Base-by-base conservation (phyloP, 2,888 invertebrate genomes). In the Hypselothyrea guttata region DNA sequence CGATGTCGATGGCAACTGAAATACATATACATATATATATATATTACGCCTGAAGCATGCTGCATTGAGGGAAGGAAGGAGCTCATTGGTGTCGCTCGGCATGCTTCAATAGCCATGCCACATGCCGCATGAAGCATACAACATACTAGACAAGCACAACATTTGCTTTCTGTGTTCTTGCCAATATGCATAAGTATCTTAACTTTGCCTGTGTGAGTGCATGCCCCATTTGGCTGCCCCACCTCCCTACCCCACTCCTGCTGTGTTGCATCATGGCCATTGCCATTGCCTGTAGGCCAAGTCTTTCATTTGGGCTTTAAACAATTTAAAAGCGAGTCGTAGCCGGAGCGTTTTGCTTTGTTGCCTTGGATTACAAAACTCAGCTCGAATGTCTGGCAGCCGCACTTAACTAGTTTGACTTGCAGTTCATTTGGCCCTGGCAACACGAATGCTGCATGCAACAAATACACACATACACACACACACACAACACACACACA, bases 371-470 rank as follows among this genome's bases (percentile, higher is more conserved):
- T 61, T 69, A 69, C 70, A 69, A 51, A 56, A 22, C 42, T 47
- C 7, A 55, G 42, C 42, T 46, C 41, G 49, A 62, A 53, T 56
- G 53, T 68, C 51, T 63, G 64, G 52, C 71, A 75, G 70, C 60
- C 67, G 67, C 68, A 73, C 70, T 78, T 75, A 77, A 77, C 77
- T 81, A 75, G 73, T 75, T 77, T 77, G 75, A 71, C 69, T 73
- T 74, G 71, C 61, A 77, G 76, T 76, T 76, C 77, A 79, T 77
- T 77, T 77, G 64, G 79, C 60, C 60, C 58, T 60, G 68, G 68
- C 74, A 74, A 63, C 60, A 66, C 71, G 65, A 65, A 68, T 76
- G 63, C 55, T 56, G 66, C 62, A 74, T 76, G 66, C 53, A 71
- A 63, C 66, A 57, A 47, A 70, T 54, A 45, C 42, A 59, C 13